These are phyloP conservation scores for Perodicticus potto DNA, from an alignment of 2,797 vertebrate species.

Conservation along the genomic window DNA sequence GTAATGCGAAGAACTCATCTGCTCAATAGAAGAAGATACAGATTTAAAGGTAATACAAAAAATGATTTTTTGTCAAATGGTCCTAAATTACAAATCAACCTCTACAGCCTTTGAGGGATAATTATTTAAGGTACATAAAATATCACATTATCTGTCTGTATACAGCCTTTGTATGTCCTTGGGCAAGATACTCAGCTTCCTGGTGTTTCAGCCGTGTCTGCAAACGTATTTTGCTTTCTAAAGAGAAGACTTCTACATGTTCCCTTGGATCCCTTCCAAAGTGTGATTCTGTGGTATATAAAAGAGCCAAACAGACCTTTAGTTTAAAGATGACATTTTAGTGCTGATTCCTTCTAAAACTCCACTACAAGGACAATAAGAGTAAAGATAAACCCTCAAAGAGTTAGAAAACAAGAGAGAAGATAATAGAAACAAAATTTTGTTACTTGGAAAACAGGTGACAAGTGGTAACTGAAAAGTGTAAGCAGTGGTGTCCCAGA, in stretches of 20 bases:
- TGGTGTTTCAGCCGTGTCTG: not conserved
- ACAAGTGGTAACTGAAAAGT: not conserved
- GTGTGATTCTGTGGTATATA: not conserved
- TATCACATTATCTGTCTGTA: rapidly evolving
- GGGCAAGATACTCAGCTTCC: not conserved
- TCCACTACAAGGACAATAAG: not conserved
- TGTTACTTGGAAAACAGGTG: not conserved
- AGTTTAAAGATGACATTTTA: not conserved
- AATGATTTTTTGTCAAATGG: not conserved
- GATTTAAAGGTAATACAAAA: not conserved
- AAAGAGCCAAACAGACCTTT: not conserved
- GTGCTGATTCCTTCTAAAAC: not conserved
- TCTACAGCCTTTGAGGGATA: not conserved
- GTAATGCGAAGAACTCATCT: not conserved
- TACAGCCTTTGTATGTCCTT: not conserved
- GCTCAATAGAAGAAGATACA: not conserved
- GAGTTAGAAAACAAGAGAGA: not conserved
- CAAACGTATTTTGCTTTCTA: not conserved
- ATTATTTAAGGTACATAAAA: not conserved
- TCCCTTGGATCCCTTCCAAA: not conserved
- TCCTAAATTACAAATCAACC: not conserved
- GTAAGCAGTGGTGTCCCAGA: too few relatives aligned
- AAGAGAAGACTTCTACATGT: not conserved
- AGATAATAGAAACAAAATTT: not conserved
- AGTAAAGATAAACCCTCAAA: not conserved